These are phyloP conservation scores for Drosophila ambigua DNA, from an alignment of 1,140 invertebrate genomes.

Conservation along the genomic window DNA sequence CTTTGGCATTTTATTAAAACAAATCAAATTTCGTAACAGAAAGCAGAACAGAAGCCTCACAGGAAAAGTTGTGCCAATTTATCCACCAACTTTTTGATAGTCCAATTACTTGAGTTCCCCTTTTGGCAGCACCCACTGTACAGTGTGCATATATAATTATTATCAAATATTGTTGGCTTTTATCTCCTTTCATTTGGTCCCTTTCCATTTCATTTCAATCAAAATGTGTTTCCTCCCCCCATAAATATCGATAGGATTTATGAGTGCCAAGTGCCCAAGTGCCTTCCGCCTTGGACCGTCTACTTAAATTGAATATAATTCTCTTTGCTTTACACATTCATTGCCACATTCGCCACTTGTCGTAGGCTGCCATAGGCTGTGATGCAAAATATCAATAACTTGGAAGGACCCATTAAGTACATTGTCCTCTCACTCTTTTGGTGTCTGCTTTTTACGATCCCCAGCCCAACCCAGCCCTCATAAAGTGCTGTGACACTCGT, in stretches of 20 bases:
- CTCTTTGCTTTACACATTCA: conserved; percentile 28
- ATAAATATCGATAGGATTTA: conserved; percentile 49
- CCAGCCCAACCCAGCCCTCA: conserved; percentile 13
- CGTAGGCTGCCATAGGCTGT: conserved; percentile 13
- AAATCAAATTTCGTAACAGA: no score
- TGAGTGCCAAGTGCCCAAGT: conserved; percentile 3
- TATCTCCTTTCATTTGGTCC: conserved; percentile 17
- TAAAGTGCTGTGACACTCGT: conserved; percentile 25
- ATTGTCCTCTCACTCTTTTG: conserved; percentile 5
- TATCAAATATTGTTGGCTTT: conserved; percentile 29
- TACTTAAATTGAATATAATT: conserved; percentile 41
- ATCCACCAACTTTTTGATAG: no score
- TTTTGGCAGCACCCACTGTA: background rate
- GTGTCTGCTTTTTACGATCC: conserved; percentile 52
- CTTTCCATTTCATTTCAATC: conserved; percentile 26
- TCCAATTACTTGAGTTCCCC: no score
- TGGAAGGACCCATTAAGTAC: conserved; percentile 23
- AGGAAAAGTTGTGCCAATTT: no score
- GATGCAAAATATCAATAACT: conserved; percentile 51
- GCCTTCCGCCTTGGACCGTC: conserved; percentile 6
- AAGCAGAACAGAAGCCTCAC: no score
- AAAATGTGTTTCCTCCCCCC: conserved; percentile 17
- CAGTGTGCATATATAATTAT: conserved; percentile 18
- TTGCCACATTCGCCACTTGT: conserved; percentile 37
- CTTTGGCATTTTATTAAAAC: no score